Evolutionary conservation across 2,113 vertebrate genomes (phyloP), one percentile per base, ranked within the genome.

Genomic region (Paramisgurnus dabryanus): DNA sequence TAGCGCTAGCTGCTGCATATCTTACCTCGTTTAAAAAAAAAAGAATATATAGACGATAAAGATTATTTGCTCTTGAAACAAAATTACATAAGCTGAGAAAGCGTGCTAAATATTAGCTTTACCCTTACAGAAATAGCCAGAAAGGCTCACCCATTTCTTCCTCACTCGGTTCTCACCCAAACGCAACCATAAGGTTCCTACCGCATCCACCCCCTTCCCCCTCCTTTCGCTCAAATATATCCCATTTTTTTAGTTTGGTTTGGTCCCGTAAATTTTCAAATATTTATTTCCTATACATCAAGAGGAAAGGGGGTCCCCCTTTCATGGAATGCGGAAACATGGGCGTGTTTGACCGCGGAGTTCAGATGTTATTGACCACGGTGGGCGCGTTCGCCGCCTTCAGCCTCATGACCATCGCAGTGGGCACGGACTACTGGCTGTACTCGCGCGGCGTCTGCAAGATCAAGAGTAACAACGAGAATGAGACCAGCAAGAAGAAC

Each of bases 291-390:
- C 90, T 94, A 86, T 94, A 94, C 89, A 91, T 94, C 87, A 94
- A 94, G 88, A 91, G 91, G 91, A 96, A 97, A 98, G 95, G 95
- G 96, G 93, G 95, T 95, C 94, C 96, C 96, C 96, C 97, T 95
- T 97, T 98, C 96, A 96, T 99, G 97, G 96, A 98, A 98, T 98
- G 97, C 95, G 96, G 98, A 95, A 99, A 96, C 96, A 99, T 99
- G 98, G 98, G 96, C 93, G 95, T 98, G 94, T 99, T 99, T 97
- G 98, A 99, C 93, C 96, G 98, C 94, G 97, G 98, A 95, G 96
- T 99, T 93, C 97, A 99, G 94, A 99, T 99, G 97, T 95, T 99
- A 94, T 95, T 99, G 94, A 99, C 97, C 94, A 99, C 97, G 91
- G 98, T 99, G 94, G 98, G 98, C 92, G 97, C 98, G 91, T 99